Evolutionary conservation across 2,888 invertebrate genomes (phyloP), one percentile per base, ranked within the genome.

Genomic region (Altica lythri): DNA sequence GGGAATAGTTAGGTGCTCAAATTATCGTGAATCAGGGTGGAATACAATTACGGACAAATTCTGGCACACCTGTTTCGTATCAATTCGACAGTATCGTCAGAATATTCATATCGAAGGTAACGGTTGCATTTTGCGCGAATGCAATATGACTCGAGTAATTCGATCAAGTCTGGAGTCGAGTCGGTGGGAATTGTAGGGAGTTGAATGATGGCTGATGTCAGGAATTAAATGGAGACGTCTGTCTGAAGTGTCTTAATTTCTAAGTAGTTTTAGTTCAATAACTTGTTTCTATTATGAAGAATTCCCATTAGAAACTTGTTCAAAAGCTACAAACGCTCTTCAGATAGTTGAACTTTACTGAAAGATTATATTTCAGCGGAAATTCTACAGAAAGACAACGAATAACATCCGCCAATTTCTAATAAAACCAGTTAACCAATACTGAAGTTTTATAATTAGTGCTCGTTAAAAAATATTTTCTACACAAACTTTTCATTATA

Each of bases 11-110:
- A 40, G 40, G 40, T 37, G 46, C 35, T 37, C 37, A 10, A 35
- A 46, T 46, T 46, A 46, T 46, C 35, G 37, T 46, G 46, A 46
- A 46, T 46, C 35, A 46, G 35, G 25, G 25, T 27, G 8, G 35
- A 46, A 47, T 37, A 47, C 37, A 47, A 27, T 37, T 37, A 47
- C 27, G 40, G n/a, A 40, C 40, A 8, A 22, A 14, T 40, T 40
- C 25, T 29, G 37, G 17, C 22, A 37, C 47, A 47, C 37, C 47
- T 47, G 47, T 27, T 47, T 37, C 27, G 10, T 40, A 40, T 22
- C 40, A 40, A 22, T 40, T 40, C 40, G 40, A 17, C 25, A 22
- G 40, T 40, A 40, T 13, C 18, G 22, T 22, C 25, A 9, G 35
- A 35, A 34, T 34, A 37, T 47, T 37, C 37, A 47, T 47, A 45